These are phyloP conservation scores for Agriopis marginaria DNA, from an alignment of 2,888 invertebrate genomes.

Conservation along the genomic window DNA sequence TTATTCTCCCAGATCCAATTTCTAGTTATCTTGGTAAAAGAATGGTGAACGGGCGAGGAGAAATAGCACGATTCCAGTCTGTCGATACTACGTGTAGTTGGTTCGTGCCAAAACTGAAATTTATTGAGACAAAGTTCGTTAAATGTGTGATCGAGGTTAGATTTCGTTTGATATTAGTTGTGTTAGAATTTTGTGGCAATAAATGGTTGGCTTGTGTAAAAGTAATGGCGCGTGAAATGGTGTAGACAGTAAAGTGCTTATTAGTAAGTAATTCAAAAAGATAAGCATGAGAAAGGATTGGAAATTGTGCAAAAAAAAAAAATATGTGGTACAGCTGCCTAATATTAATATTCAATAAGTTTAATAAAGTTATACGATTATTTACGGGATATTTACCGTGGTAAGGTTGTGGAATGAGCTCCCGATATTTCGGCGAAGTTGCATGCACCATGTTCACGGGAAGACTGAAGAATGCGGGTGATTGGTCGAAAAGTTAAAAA, in stretches of 20 bases:
- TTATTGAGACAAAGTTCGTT: slow-evolving; percentile 68
- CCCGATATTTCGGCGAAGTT: too few species aligned
- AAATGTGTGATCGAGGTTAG: slow-evolving; percentile 57
- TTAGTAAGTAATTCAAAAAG: slow-evolving; percentile 5
- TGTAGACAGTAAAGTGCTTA: slow-evolving; percentile 2
- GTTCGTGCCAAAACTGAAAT: slow-evolving; percentile 71
- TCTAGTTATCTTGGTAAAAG: slow-evolving; percentile 65
- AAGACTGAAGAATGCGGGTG: too few species aligned
- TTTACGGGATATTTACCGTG: too few species aligned
- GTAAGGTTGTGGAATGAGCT: too few species aligned
- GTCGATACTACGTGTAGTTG: slow-evolving; percentile 57
- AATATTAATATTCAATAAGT: too few species aligned
- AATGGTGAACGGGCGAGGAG: slow-evolving; percentile 47
- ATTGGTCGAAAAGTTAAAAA: too few species aligned
- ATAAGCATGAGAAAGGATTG: not conserved
- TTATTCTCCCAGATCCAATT: slow-evolving; percentile 50
- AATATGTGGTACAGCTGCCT: too few species aligned
- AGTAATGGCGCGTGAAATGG: slow-evolving; percentile 3
- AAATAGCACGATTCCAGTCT: slow-evolving; percentile 60
- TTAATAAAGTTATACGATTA: too few species aligned
- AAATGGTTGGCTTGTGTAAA: slow-evolving; percentile 12
- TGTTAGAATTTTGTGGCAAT: slow-evolving; percentile 35
- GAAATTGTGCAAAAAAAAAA: too few species aligned
- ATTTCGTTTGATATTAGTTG: slow-evolving; percentile 41
- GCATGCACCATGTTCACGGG: too few species aligned